These are phyloP conservation scores for Trochalopteron elliotii DNA, from an alignment of 2,113 vertebrate genomes.

Conservation along the genomic window DNA sequence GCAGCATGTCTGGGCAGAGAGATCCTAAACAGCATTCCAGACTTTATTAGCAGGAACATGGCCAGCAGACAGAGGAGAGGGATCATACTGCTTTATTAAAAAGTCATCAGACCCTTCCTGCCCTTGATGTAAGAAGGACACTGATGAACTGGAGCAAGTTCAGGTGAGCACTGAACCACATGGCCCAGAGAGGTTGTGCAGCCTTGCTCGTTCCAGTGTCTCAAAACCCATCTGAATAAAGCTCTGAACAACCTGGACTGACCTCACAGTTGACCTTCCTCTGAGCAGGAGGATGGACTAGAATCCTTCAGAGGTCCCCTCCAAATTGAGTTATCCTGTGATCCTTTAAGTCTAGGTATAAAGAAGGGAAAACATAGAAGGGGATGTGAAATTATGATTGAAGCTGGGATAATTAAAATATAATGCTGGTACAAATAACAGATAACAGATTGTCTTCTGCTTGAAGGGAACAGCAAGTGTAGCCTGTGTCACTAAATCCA, in stretches of 20 bases:
- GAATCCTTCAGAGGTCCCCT: background rate
- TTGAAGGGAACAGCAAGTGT: background rate
- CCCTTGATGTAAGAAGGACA: background rate
- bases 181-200: background rate
- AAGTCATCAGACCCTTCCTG: background rate
- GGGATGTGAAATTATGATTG: background rate
- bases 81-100: background rate
- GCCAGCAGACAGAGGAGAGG: background rate
- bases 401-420: background rate
- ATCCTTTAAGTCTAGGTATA: background rate
- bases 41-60: background rate
- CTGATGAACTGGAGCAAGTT: background rate
- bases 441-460: background rate
- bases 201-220: rapidly evolving
- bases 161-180: background rate
- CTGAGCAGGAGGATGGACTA: background rate
- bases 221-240: background rate
- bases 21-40: background rate
- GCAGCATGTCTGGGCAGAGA: background rate
- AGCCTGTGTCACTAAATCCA: background rate
- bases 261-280: background rate
- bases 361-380: background rate
- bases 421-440: background rate
- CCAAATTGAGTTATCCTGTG: background rate
- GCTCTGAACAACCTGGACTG: background rate